Conservation (phyloP, 2,888 invertebrate species). For the Diloba caeruleocephala region DNA sequence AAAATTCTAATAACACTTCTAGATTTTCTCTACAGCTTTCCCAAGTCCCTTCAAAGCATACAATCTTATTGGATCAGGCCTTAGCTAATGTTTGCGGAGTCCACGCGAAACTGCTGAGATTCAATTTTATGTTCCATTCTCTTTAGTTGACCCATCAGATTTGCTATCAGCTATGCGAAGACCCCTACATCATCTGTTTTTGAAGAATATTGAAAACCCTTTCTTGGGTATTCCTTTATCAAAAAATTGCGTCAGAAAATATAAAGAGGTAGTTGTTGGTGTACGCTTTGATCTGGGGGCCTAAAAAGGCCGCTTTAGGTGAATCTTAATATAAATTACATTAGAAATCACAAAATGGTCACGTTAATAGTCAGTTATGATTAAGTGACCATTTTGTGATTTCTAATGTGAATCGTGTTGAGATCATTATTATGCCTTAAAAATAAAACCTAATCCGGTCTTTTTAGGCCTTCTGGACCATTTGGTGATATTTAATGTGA, state of each 20-base stretch:
- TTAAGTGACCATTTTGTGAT: too few species aligned
- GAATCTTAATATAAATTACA: too few species aligned
- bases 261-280: not conserved
- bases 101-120: conserved; percentile 72
- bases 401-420: too few species aligned
- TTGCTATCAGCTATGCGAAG: conserved; percentile 57
- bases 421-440: too few species aligned
- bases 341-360: too few species aligned
- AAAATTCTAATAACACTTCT: conserved; percentile 41
- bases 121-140: conserved; percentile 72
- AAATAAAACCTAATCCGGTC: too few species aligned
- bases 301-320: too few species aligned
- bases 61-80: conserved; percentile 80
- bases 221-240: conserved; percentile 36
- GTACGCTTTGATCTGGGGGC: too few species aligned
- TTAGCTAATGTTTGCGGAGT: conserved; percentile 71
- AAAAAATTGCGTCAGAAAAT: conserved; percentile 27
- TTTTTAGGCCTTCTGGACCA: too few species aligned
- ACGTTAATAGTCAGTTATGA: too few species aligned
- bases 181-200: conserved; percentile 50
- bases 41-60: conserved; percentile 70
- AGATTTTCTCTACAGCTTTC: conserved; percentile 50
- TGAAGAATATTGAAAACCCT: conserved; percentile 38
- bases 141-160: conserved; percentile 67
- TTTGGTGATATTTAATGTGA: too few species aligned